Percentiles rank a stretch among this genome's conserved stretches.
These are phyloP conservation scores for Strix uralensis DNA, from an alignment of 2,113 vertebrate species.

Conservation along the genomic window DNA sequence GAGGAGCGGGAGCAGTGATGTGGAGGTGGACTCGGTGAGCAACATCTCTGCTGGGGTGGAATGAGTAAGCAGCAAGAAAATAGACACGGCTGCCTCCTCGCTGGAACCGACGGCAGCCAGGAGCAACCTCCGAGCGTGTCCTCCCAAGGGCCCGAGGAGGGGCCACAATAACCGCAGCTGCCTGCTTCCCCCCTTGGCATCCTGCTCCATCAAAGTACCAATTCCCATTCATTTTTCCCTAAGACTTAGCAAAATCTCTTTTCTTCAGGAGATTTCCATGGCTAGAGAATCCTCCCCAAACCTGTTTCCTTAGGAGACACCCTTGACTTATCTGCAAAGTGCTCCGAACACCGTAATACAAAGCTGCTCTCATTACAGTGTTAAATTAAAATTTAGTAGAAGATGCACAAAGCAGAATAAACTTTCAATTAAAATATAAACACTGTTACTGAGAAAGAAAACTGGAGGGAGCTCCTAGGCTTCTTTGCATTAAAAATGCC, in stretches of 20 bases:
- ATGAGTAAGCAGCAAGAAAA: background rate
- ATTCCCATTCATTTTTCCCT: background rate
- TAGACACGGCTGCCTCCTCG: rapidly evolving
- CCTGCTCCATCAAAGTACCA: background rate
- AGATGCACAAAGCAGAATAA: constrained; percentile 67
- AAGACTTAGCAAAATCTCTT: background rate
- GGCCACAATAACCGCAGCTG: background rate
- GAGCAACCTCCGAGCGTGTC: rapidly evolving
- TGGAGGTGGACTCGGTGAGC: background rate
- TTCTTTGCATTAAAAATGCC: constrained; percentile 45
- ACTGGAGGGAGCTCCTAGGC: constrained; percentile 60
- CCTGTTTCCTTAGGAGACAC: background rate
- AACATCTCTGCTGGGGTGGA: background rate
- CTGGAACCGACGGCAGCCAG: background rate
- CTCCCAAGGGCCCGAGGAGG: background rate
- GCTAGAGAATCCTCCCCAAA: background rate
- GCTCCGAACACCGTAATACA: background rate
- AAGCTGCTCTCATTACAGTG: constrained; percentile 53
- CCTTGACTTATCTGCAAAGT: constrained; percentile 1
- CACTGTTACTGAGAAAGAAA: constrained; percentile 47
- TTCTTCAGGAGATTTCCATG: background rate
- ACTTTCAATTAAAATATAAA: constrained; percentile 73
- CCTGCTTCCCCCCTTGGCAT: rapidly evolving
- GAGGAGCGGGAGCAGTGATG: background rate
- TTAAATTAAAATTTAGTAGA: constrained; percentile 71